Evolutionary conservation across 2,888 invertebrate genomes (phyloP).

Genomic region (Lapara coniferarum): DNA sequence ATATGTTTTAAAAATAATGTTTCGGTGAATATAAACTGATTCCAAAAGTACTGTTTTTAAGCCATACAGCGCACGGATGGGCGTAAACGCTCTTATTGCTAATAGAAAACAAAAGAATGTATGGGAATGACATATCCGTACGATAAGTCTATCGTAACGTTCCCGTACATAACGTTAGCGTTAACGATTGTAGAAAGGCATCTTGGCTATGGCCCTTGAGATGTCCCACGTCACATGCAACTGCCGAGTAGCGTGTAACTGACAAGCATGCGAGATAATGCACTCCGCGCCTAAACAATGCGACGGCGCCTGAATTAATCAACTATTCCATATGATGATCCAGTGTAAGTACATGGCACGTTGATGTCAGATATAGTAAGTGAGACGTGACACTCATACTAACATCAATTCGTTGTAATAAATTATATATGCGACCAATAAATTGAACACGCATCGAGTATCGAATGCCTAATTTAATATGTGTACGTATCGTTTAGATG

Average conservation of each 20-base stretch:
- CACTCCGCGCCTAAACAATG: conserved; percentile 57
- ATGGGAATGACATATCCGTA: too few relatives aligned
- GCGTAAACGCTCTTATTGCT: too few relatives aligned
- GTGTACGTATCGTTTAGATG: conserved; percentile 32
- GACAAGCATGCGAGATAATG: conserved; percentile 63
- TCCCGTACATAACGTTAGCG: too few relatives aligned
- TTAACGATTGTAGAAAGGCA: too few relatives aligned
- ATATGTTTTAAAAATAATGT: too few relatives aligned
- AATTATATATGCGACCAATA: conserved; percentile 63
- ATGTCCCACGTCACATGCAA: conserved; percentile 54
- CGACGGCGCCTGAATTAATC: conserved; percentile 62
- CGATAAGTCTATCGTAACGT: too few relatives aligned
- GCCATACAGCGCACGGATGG: too few relatives aligned
- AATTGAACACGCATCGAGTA: conserved; percentile 56
- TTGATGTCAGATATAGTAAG: conserved; percentile 55
- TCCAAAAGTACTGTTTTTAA: too few relatives aligned
- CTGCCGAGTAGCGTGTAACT: conserved; percentile 49
- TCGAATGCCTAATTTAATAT: conserved; percentile 52
- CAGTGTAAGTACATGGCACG: conserved; percentile 53
- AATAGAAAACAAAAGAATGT: too few relatives aligned
- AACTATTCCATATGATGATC: conserved; percentile 59
- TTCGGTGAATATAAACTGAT: too few relatives aligned
- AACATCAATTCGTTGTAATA: conserved; percentile 53
- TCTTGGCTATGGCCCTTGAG: conserved; percentile 29
- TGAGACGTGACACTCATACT: conserved; percentile 58